These are phyloP conservation scores for Lamprotornis superbus DNA, from an alignment of 2,113 vertebrate species.

Conservation along the genomic window DNA sequence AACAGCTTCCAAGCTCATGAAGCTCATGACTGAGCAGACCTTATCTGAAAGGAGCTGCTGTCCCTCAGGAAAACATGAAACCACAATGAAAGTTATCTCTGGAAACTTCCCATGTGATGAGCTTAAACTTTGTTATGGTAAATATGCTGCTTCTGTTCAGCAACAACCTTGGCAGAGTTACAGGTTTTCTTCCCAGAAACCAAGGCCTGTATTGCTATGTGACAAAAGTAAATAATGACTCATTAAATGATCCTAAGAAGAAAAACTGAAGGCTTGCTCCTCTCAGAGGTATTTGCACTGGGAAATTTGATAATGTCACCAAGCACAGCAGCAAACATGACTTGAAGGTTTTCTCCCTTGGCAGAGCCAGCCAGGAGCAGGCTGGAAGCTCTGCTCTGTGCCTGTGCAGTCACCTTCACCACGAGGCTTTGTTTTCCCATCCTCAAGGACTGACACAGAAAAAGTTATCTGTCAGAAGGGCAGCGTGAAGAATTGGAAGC, in stretches of 20 bases:
- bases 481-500: neutral
- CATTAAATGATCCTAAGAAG: slow-evolving; percentile 54
- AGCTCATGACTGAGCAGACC: neutral
- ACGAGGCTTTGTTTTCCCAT: neutral
- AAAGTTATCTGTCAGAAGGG: neutral
- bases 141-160: slow-evolving; percentile 11
- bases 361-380: neutral
- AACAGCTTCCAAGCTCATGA: neutral
- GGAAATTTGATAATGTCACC: slow-evolving; percentile 70
- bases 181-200: slow-evolving; percentile 28
- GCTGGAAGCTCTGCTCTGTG: neutral
- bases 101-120: neutral
- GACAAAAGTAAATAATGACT: slow-evolving; percentile 66
- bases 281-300: slow-evolving; percentile 45
- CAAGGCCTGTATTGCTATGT: slow-evolving; percentile 18
- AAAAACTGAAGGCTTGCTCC: slow-evolving; percentile 58
- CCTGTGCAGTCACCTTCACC: neutral
- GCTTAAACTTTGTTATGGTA: neutral
- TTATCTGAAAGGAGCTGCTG: neutral
- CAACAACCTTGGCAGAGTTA: neutral
- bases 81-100: neutral
- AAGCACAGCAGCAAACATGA: slow-evolving; percentile 23
- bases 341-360: slow-evolving; percentile 22
- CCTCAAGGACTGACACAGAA: neutral
- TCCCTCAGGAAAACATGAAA: neutral